Evolutionary conservation across 2,113 vertebrate genomes (phyloP), one percentile per base, ranked within the genome.

Genomic region (Ammospiza nelsoni): DNA sequence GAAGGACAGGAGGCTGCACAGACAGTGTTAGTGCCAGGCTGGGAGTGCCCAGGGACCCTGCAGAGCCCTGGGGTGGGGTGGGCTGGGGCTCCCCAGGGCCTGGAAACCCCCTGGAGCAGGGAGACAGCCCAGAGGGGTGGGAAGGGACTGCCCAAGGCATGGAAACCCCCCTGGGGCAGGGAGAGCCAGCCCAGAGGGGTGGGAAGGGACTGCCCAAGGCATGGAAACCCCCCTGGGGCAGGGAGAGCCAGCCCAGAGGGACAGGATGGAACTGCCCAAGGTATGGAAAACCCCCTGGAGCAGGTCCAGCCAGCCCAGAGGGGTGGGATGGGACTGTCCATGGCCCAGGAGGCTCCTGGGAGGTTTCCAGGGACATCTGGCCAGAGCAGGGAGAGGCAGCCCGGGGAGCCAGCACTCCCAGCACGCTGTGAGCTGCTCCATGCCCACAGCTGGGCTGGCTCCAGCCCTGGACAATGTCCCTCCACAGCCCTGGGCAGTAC

Each of bases 1-100:
- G 90, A 74, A 63, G 19, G 55, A 87, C 23, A 69, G 96, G 57
- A 81, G 55, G 80, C 68, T 52, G 75, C 84, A 96, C 71, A 59
- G 95, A 89, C 84, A 84, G 92, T 46, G 98, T 94, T 80, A 77
- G 97, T 97, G 97, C 72, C 41, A 95, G 95, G 83, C 71, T 59
- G 83, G 49, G 58, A 31, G 55, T 46, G 23, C 24, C 3, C 2
- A 7, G 39, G 48, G 37, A 43, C 3, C 35, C 74, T 41, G 74
- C 35, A 18, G 35, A 28, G 59, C 35, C 35, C 35, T 6, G 48
- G 31, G 19, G 5, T 29, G 65, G 41, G 54, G 7, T 33, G 37
- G 33, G n/a, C 4, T 11, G n/a, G 37, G n/a, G 1, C 13, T 41
- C 21, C 12, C 33, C 55, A 58, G 5, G 33, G 21, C 55, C 2